Conservation (phyloP, 2,888 invertebrate species). For the Rambutsinella grinnellia region DNA sequence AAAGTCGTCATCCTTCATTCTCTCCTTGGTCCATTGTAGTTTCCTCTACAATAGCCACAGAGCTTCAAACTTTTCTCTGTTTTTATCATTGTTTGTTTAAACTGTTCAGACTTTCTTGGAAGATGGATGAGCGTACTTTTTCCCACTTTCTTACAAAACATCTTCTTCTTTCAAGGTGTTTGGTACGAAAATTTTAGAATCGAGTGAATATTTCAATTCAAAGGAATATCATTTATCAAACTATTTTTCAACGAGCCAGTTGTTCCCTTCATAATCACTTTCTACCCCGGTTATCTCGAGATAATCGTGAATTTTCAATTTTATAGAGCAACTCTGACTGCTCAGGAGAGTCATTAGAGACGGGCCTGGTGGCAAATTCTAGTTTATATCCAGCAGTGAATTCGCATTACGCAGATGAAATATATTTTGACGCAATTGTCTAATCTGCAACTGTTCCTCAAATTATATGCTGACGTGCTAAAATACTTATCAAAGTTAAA, state of each 20-base stretch:
- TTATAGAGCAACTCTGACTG: slow-evolving; percentile 14
- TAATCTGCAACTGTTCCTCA: too few relatives aligned
- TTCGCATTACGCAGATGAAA: slow-evolving; percentile 7
- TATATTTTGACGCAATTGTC: too few relatives aligned
- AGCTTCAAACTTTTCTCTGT: background rate
- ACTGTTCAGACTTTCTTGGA: slow-evolving; percentile 9
- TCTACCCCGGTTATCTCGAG: background rate
- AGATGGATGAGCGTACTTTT: background rate
- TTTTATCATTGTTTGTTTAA: slow-evolving; percentile 17
- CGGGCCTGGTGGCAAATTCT: slow-evolving; percentile 2
- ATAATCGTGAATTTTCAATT: slow-evolving; percentile 6
- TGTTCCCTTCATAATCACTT: too few relatives aligned
- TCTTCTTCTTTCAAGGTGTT: slow-evolving; percentile 10
- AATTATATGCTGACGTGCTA: too few relatives aligned
- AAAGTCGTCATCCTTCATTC: slow-evolving; percentile 27
- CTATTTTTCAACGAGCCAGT: too few relatives aligned
- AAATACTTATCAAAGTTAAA: too few relatives aligned
- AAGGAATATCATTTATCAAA: too few relatives aligned
- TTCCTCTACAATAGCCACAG: background rate
- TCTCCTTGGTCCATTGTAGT: slow-evolving; percentile 4
- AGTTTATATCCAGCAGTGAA: slow-evolving; percentile 5
- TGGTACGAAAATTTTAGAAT: background rate
- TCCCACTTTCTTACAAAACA: background rate
- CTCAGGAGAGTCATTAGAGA: background rate
- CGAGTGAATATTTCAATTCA: too few relatives aligned